Conservation (phyloP, 35 echinoderm and acorn worm genomes). For the Apostichopus japonicus region DNA sequence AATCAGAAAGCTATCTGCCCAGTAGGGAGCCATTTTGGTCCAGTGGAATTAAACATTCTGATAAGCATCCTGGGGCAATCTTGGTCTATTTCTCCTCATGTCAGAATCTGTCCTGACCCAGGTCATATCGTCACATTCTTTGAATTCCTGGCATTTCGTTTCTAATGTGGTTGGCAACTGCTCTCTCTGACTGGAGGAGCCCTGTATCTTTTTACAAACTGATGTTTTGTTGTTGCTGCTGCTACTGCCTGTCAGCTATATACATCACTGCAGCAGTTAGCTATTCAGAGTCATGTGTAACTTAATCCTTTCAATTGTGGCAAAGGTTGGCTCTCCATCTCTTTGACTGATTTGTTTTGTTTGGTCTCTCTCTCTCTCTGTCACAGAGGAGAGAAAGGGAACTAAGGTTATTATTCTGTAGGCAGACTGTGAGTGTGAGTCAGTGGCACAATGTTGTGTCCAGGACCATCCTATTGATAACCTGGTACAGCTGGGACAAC, state of each 20-base stretch:
- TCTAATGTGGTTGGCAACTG: constrained; percentile 17
- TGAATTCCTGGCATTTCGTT: constrained; percentile 27
- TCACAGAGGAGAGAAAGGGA: neutral
- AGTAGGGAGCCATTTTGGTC: constrained; percentile 16
- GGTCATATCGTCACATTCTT: constrained; percentile 28
- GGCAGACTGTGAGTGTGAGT: neutral
- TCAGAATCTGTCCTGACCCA: constrained; percentile 42
- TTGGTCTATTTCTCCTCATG: constrained; percentile 20
- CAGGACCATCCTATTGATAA: constrained; percentile 4
- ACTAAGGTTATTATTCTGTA: neutral
- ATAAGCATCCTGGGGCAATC: constrained; percentile 46
- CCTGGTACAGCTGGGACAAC: constrained; percentile 11
- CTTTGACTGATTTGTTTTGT: neutral
- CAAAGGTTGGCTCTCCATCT: constrained; percentile 4
- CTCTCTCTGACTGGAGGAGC: constrained; percentile 9
- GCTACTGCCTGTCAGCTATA: neutral
- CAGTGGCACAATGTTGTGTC: constrained; percentile 29
- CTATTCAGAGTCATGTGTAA: constrained; percentile 15
- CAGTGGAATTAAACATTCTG: constrained; percentile 40
- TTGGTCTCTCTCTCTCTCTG: neutral
- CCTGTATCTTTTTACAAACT: neutral
- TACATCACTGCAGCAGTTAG: neutral
- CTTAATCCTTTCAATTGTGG: constrained; percentile 24
- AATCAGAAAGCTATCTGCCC: constrained; percentile 4
- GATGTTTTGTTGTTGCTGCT: neutral